phyloP scores from a whole-genome alignment of 2,113 vertebrate genomes.

The Taxidea taxus region DNA sequence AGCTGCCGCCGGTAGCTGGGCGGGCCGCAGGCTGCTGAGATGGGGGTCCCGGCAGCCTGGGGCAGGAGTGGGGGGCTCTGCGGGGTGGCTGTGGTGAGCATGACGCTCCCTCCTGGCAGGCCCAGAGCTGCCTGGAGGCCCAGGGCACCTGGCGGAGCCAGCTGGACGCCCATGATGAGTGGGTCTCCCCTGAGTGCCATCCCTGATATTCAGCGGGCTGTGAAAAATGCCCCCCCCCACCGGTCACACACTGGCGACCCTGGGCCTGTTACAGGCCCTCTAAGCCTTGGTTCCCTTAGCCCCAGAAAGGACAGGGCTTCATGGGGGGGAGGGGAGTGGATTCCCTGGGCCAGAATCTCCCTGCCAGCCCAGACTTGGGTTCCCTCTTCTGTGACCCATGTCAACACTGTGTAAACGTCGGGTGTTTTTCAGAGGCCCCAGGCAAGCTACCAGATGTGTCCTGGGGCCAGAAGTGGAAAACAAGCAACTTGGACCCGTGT shows the following conservation, averaged over 20 bases:
- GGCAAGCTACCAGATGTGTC: background rate
- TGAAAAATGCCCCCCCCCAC: background rate
- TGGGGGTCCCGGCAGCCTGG: background rate
- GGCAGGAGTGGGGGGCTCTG: background rate
- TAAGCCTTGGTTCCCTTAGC: background rate
- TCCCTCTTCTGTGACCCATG: background rate
- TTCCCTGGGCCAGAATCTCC: background rate
- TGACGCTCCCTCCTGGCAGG: background rate
- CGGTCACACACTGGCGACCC: background rate
- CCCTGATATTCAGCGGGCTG: background rate
- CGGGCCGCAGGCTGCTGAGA: constrained; percentile 16
- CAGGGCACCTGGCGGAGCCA: background rate
- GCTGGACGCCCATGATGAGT: background rate
- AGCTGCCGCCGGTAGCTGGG: constrained; percentile 50
- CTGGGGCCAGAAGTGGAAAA: background rate
- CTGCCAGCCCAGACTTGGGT: background rate
- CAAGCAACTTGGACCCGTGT: background rate
- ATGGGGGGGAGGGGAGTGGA: background rate
- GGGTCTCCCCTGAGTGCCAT: constrained; percentile 32
- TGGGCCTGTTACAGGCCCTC: background rate
- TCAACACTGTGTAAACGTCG: background rate
- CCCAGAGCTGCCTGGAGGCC: constrained; percentile 31
- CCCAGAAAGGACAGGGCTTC: background rate
- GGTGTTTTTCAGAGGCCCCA: background rate
- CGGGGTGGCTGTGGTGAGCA: background rate